Evolutionary conservation across 64 coral and sea anemone genomes (phyloP), one percentile per base, ranked within the genome.

Genomic region (Orbicella faveolata): DNA sequence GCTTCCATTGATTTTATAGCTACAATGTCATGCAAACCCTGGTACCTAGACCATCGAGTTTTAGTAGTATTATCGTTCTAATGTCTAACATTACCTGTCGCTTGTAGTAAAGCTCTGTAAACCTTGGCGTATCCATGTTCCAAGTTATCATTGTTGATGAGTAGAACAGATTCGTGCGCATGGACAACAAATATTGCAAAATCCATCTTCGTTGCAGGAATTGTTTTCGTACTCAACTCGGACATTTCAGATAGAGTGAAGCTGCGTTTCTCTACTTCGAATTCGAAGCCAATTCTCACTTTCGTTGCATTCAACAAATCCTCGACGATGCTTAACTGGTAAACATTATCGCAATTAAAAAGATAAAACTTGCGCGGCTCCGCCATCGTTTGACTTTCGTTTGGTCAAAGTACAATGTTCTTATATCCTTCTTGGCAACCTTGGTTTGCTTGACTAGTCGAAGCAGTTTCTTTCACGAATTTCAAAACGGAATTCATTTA

Each of bases 71-170:
- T 57, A 1, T 1, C 54, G 8, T 57, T 57, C 54, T 57, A 57
- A 57, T 57, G 9, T 57, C 1, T 57, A 11, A 57, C 8, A 57
- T 55, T 80, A 80, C 78, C 78, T 18, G 78, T 80, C 1, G 44
- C 78, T 12, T 80, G 16, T 0, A 80, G 41, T 30, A 80, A 23
- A 52, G 78, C 78, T 61, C 78, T 80, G 78, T 80, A 80, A 55
- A 80, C 57, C 48, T 55, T 80, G 48, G 78, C 48, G 30, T 80
- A 80, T 2, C 78, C 78, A 52, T 25, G 16, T 20, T 34, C 78
- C 6, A 17, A 25, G 25, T 23, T 80, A 9, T 18, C 16, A 25
- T 80, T 36, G 26, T 80, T 80, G 48, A 80, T 52, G 4, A 61
- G 36, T 23, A 80, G 48, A 55, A 39, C 8, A 26, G 78, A 80